Conservation (phyloP, 2,113 vertebrate genomes). For the Trachemys scripta region DNA sequence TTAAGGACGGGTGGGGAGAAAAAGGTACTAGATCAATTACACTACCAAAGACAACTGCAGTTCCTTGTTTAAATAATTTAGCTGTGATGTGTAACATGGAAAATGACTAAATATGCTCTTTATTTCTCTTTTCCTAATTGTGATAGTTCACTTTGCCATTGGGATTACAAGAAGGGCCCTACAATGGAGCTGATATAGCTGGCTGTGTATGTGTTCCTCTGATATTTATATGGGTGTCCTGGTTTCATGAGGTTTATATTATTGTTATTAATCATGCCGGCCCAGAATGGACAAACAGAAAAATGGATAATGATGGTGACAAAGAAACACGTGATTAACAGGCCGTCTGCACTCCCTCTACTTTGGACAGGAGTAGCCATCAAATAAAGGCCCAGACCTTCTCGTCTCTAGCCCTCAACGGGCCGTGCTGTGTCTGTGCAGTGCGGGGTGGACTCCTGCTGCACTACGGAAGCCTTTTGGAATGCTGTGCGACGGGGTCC, state of each 20-base stretch:
- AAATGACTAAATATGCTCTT: neutral
- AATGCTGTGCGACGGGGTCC: neutral
- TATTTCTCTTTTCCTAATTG: neutral
- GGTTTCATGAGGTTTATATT: neutral
- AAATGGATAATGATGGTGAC: neutral
- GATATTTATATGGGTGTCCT: neutral
- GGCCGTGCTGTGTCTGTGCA: rapidly evolving
- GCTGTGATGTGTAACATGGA: neutral
- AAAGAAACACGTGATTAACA: neutral
- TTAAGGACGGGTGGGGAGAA: neutral
- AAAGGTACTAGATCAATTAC: neutral
- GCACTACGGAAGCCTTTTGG: neutral
- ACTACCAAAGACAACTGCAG: neutral
- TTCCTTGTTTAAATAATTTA: neutral
- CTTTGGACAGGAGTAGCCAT: neutral
- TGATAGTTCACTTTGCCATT: neutral
- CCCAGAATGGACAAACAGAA: neutral
- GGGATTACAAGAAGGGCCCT: neutral
- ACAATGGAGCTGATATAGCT: neutral
- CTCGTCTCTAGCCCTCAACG: neutral
- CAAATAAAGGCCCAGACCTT: neutral
- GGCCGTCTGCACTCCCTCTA: neutral
- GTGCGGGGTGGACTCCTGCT: neutral
- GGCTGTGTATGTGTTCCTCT: neutral
- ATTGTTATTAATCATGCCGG: neutral